Base-by-base conservation (phyloP, 92 coral and sea anemone genomes). In the Parazoanthus atlanticus region DNA sequence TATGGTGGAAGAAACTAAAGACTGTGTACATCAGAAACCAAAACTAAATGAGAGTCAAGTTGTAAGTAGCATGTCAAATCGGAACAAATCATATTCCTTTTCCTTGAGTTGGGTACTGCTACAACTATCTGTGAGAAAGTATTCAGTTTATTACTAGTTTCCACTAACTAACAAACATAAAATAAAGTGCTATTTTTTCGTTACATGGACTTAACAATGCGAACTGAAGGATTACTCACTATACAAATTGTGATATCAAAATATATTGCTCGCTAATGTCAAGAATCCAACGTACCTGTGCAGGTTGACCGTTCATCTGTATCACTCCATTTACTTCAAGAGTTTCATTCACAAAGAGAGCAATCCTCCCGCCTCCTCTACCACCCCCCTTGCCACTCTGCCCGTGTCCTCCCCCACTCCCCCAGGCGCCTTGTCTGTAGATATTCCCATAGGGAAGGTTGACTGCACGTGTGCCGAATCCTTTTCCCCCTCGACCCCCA, bases 321-420 rank as follows among this genome's bases (percentile, higher is more conserved):
- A 93, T 79, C 70, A 85, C 86, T 74, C 96, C 96, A 84, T 85
- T 89, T 33, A 93, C 85, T 17, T 86, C 88, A 46, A 91, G 66
- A 15, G 90, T 81, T 41, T 86, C 79, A 54, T 65, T 87, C 16
- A 91, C 89, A n/a, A 89, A 82, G 30, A 93, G 81, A 34, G 81
- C 76, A 56, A 93, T 80, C 85, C 88, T 91, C 30, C 96, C 96
- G 36, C 96, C 96, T 49, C 96, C 95, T 78, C 95, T 86, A 21
- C 95, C 96, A 43, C 96, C 94, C 28, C 91, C 86, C 65, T 47
- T 78, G 23, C 93, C 92, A 28, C 78, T 56, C 54, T 49, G 67
- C 32, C 94, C 94, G 81, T 92, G 93, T 56, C 96, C 96, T 80
- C 93, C 93, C 17, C 96, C 96, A 89, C 96, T 93, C 26, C 96